Evolutionary conservation across 2,797 vertebrate genomes (phyloP), one percentile per base, ranked within the genome.

Genomic region (Pithecia hirsuta): DNA sequence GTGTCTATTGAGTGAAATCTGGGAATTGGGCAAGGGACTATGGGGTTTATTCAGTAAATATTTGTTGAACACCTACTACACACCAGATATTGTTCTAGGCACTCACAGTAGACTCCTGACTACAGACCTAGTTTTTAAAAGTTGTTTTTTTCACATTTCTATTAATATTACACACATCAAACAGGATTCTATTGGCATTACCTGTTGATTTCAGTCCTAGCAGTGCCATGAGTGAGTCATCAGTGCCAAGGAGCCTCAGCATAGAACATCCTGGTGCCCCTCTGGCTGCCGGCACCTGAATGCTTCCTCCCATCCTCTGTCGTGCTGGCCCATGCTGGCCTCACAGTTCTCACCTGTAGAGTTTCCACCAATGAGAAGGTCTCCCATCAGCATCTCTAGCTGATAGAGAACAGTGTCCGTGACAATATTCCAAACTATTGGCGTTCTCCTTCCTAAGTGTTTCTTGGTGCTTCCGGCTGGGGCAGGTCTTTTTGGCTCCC

Each of bases 161-260:
- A 33, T 70, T 22, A 67, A 26, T 50, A 33, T 52, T 46, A 48
- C 12, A 75, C 1, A 44, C n/a, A 3, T 89, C 8, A 22, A 13
- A 13, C 11, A 55, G 50, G 59, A 93, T 1, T 15, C 41, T 44
- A 3, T 0, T 33, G 57, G 33, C 30, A 2, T 17, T 46, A 7
- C 26, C 50, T 2, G 1, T 22, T 2, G 13, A 30, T 50, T 80
- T 75, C 22, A n/a, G 11, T 70, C 2, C 80, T 59, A n/a, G 26
- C 2, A 22, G 41, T 9, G n/a, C 52, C 1, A 2, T 7, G 24
- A 30, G 57, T 20, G 10, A 33, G 41, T 41, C 5, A 1, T 44
- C 39, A 76, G 1, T 50, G 28, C 30, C 36, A 12, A 10, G 20
- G 48, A n/a, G 11, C 48, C 74, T 36, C 26, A 30, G 83, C 12